These are phyloP conservation scores for Leucopternis melanops DNA, from an alignment of 2,113 vertebrate genomes.

Conservation along the genomic window DNA sequence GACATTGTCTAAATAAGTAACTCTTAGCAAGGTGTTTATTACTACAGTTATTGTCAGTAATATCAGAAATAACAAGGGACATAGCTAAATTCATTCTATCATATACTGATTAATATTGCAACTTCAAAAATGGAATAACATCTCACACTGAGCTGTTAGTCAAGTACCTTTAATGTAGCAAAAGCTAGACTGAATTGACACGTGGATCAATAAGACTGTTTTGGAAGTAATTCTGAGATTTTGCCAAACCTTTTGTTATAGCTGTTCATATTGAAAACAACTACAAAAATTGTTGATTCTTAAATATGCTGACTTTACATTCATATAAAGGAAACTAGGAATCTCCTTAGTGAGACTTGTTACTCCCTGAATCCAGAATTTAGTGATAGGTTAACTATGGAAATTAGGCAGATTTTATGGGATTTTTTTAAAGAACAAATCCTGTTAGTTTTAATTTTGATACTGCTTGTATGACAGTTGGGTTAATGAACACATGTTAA, in stretches of 20 bases:
- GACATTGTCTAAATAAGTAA: too few species aligned
- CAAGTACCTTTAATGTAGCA: background rate
- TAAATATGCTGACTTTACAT: background rate
- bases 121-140: background rate
- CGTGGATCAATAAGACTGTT: background rate
- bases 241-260: background rate
- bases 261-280: background rate
- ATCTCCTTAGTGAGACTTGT: background rate
- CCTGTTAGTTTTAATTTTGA: background rate
- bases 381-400: background rate
- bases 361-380: background rate
- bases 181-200: background rate
- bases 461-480: background rate
- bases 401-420: background rate
- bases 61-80: too few species aligned
- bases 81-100: background rate
- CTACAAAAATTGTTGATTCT: background rate
- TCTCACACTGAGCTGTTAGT: conserved; percentile 15
- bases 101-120: background rate
- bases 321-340: background rate
- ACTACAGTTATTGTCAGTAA: too few species aligned
- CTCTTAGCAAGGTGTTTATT: too few species aligned
- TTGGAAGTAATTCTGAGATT: background rate
- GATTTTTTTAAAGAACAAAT: background rate
- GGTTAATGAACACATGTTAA: background rate